Evolutionary conservation across 2,797 vertebrate species (phyloP).

Genomic region (Neomorphus geoffroyi): DNA sequence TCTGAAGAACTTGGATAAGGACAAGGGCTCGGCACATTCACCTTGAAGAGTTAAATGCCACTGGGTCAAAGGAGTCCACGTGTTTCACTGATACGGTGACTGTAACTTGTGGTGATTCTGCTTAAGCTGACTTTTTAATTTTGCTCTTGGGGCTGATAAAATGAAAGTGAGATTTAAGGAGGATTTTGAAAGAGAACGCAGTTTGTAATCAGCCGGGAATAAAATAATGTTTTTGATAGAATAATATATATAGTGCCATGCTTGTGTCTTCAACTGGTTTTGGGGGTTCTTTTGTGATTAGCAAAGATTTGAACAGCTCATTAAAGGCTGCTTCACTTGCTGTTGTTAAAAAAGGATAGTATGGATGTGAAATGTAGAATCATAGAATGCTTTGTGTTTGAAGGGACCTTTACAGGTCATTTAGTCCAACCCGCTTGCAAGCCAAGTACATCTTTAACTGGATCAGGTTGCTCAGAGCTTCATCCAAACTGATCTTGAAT

Average conservation of each 20-base stretch:
- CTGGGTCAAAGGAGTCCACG: background rate
- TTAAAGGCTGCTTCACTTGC: background rate
- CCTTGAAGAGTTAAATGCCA: background rate
- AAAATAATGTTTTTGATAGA: background rate
- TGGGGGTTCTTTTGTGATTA: background rate
- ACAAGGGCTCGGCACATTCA: background rate
- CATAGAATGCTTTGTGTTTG: too few species aligned
- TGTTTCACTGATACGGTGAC: background rate
- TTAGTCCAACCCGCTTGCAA: too few species aligned
- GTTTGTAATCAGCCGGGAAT: background rate
- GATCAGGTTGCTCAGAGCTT: too few species aligned
- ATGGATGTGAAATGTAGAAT: background rate
- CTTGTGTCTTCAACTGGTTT: background rate
- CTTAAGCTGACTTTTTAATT: slow-evolving; percentile 2
- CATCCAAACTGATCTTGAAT: too few species aligned
- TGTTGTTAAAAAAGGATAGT: background rate
- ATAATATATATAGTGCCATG: background rate
- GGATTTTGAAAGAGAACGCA: slow-evolving; percentile 7
- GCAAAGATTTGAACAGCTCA: background rate
- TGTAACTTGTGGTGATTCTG: background rate
- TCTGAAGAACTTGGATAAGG: background rate
- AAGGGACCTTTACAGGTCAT: too few species aligned
- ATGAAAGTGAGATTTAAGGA: background rate
- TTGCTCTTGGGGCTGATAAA: slow-evolving; percentile 33
- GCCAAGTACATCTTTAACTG: too few species aligned